Percentiles rank a stretch among this genome's conserved stretches.
Evolutionary conservation across 2,797 vertebrate genomes (phyloP).

Genomic region (Eleutherodactylus coqui): DNA sequence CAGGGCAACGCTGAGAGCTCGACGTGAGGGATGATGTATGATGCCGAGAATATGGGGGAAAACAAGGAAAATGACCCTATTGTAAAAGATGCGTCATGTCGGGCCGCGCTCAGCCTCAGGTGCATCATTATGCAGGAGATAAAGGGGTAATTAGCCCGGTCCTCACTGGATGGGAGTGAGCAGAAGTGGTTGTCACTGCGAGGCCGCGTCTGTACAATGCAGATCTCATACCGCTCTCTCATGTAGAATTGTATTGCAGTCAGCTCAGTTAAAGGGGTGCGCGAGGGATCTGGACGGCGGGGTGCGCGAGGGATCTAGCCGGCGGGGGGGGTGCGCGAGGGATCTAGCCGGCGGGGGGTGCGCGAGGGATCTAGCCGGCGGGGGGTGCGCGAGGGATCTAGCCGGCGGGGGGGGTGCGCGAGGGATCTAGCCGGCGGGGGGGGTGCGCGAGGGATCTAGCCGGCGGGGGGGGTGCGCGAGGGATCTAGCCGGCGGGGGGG

Average conservation of each 20-base stretch:
- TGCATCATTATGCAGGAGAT: neutral
- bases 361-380: no score
- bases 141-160: neutral
- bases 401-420: no score
- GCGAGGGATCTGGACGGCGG: no score
- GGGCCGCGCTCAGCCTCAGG: conserved; percentile 23
- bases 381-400: no score
- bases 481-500: no score
- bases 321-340: no score
- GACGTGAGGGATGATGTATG: neutral
- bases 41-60: conserved; percentile 75
- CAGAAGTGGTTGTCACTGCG: neutral
- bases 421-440: no score
- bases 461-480: no score
- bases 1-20: neutral
- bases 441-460: no score
- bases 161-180: neutral
- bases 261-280: neutral
- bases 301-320: no score
- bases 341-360: no score
- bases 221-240: neutral
- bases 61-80: conserved; percentile 57
- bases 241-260: neutral
- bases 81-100: neutral
- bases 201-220: neutral